Conservation (phyloP, 1,140 invertebrate genomes). For the Bombus breviceps region DNA sequence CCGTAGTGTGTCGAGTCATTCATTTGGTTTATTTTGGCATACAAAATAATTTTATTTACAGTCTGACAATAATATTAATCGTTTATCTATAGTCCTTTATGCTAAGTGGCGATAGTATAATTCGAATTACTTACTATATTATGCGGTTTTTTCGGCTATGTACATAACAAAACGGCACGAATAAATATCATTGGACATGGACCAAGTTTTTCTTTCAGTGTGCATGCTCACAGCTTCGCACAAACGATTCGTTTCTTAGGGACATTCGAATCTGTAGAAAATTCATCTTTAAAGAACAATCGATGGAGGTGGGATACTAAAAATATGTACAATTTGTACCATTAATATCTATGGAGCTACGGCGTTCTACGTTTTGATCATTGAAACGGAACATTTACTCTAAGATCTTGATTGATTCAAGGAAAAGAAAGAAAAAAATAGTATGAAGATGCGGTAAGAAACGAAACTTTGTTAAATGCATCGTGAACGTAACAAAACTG, state of each 20-base stretch:
- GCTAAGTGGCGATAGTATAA: constrained; percentile 71
- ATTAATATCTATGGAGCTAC: neutral
- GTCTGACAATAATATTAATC: constrained; percentile 72
- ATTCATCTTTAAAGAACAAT: neutral
- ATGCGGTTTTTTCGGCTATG: constrained; percentile 66
- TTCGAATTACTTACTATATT: constrained; percentile 64
- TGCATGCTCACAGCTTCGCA: constrained; percentile 42
- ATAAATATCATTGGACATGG: constrained; percentile 68
- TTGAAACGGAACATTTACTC: constrained; percentile 3
- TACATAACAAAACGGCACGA: constrained; percentile 71
- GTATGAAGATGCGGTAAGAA: constrained; percentile 33
- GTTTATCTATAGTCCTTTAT: constrained; percentile 68
- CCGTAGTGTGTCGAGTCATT: constrained; percentile 62
- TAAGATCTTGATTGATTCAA: neutral
- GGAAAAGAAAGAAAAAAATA: neutral
- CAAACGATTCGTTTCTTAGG: constrained; percentile 53
- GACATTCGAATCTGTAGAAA: constrained; percentile 15
- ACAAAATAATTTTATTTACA: constrained; percentile 83
- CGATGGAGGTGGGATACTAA: neutral
- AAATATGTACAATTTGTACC: neutral
- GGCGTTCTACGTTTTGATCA: neutral
- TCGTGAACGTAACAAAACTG: neutral
- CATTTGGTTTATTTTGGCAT: constrained; percentile 82
- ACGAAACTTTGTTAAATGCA: constrained; percentile 56
- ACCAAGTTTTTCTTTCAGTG: constrained; percentile 44